Base-by-base conservation (phyloP, 2,888 invertebrate species). In the Autographa pulchrina region DNA sequence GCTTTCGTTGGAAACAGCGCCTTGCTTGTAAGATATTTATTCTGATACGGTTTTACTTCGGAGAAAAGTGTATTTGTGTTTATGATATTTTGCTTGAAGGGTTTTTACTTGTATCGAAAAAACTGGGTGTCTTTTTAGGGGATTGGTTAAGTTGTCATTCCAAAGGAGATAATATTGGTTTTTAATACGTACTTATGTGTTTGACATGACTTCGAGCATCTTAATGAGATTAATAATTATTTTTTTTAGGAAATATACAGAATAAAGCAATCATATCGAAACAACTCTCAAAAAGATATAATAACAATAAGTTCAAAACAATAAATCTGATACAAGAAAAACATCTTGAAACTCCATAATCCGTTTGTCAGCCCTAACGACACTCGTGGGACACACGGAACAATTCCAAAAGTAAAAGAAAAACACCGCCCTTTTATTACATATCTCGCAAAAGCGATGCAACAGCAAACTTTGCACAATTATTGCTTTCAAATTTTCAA, bases 311-410 rank as follows among this genome's bases (percentile, higher is more conserved):
- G n/a, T 71, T 56, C 54, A 60, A 41, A 25, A 18, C 16, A 60
- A 58, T 13, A 70, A 80, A 72, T 80, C 60, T 68, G 65, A 68
- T 59, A 63, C 63, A 13, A 75, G 65, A 69, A 68, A 67, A 31
- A 41, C 76, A 32, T n/a, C 48, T 56, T 80, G 54, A 80, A 71
- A 59, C 52, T 25, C 65, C 48, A 65, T 80, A 67, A 76, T 76
- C 67, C 76, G 63, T 38, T 65, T 48, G 63, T 60, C 58, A 68
- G 61, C 68, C 62, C 25, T 72, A 77, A 80, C 60, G 76, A 76
- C 63, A 59, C 77, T 72, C 77, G 14, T 67, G 77, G 80, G 77
- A 80, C 58, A 80, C 62, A 68, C 63, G 76, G 80, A 77, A 77
- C 72, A 80, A 80, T 61, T 62, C 62, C 62, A 66, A 72, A 76